Conservation (phyloP, 2,888 invertebrate genomes). For the Andrena marginata region DNA sequence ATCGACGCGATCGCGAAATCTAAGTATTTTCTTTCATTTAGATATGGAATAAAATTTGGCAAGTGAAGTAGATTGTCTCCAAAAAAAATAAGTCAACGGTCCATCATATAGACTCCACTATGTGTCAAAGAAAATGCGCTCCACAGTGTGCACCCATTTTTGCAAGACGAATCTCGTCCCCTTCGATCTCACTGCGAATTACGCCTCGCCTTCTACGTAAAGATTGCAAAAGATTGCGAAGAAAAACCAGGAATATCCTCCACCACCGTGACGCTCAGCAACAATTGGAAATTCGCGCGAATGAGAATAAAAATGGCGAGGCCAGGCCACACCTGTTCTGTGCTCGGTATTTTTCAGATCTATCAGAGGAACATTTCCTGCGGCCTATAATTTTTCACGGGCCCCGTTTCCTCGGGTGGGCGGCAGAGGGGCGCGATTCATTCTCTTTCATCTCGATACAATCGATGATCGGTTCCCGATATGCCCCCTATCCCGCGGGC, state of each 20-base stretch:
- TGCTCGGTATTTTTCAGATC: neutral
- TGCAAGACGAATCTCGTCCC: too few relatives aligned
- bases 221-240: neutral
- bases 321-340: neutral
- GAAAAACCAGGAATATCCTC: neutral
- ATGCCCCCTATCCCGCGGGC: constrained; percentile 2
- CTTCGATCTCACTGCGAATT: too few relatives aligned
- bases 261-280: neutral
- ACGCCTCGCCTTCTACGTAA: too few relatives aligned
- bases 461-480: constrained; percentile 60
- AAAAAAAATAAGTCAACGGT: too few relatives aligned
- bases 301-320: neutral
- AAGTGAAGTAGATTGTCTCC: too few relatives aligned
- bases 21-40: too few relatives aligned
- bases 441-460: constrained; percentile 55
- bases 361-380: constrained; percentile 9
- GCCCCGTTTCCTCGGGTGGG: neutral
- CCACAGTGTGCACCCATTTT: too few relatives aligned
- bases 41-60: too few relatives aligned
- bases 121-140: too few relatives aligned
- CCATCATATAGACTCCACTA: too few relatives aligned
- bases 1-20: too few relatives aligned
- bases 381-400: constrained; percentile 31
- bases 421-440: constrained; percentile 9
- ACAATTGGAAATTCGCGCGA: neutral